These are phyloP conservation scores for Gymnoscelis rufifasciata DNA, from an alignment of 2,888 invertebrate species.

Conservation along the genomic window DNA sequence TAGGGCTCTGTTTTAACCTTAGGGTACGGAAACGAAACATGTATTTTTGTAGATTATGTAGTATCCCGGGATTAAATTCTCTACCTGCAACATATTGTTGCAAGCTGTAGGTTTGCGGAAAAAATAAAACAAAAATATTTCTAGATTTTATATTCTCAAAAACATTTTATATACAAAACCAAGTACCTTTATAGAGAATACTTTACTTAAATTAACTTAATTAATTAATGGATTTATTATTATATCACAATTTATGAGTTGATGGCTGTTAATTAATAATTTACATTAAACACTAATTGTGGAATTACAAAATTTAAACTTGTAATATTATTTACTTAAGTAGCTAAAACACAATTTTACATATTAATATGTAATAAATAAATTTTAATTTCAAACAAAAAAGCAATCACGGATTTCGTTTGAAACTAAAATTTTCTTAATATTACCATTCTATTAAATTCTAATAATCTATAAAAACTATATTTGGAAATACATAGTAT, in stretches of 20 bases:
- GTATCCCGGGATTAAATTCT: no score
- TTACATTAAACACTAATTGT: neutral
- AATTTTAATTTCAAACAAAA: no score
- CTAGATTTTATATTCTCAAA: slow-evolving; percentile 5
- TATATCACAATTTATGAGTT: slow-evolving; percentile 16
- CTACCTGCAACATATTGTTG: no score
- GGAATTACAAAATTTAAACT: neutral
- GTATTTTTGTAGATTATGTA: no score
- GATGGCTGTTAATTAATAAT: neutral
- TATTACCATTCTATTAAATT: no score
- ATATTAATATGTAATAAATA: neutral
- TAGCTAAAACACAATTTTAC: neutral
- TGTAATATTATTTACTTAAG: neutral
- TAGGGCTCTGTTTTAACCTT: no score
- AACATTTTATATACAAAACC: slow-evolving; percentile 8
- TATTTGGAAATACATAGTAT: no score
- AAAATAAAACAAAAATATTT: slow-evolving; percentile 1
- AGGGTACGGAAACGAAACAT: no score
- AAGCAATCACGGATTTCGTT: no score
- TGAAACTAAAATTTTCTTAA: no score
- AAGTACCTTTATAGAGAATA: slow-evolving; percentile 4
- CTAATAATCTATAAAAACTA: no score
- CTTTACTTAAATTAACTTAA: slow-evolving; percentile 3
- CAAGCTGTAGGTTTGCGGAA: neutral
- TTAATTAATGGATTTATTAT: slow-evolving; percentile 4